phyloP scores from a whole-genome alignment of 2,113 vertebrate species.

The Catagonus wagneri region DNA sequence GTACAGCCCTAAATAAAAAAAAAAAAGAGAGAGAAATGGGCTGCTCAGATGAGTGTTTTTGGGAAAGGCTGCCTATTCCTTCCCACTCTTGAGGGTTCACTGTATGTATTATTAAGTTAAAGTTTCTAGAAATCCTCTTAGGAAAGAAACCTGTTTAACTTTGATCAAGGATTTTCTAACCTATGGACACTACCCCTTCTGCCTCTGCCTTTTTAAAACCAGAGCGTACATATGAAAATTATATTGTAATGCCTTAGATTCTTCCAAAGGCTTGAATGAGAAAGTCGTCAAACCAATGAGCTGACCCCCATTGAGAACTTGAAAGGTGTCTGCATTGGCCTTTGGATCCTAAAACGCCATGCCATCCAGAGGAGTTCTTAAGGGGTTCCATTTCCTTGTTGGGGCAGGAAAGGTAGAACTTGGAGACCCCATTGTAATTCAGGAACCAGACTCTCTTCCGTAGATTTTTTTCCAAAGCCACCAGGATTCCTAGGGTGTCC shows the following conservation, averaged over 20 bases:
- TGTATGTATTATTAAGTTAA: neutral
- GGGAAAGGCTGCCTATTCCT: slow-evolving; percentile 1
- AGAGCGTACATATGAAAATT: neutral
- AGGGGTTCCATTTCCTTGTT: neutral
- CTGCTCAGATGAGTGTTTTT: neutral
- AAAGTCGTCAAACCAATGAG: neutral
- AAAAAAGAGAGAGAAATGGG: no score
- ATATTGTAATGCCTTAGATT: neutral
- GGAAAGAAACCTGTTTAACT: slow-evolving; percentile 42
- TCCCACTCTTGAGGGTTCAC: neutral
- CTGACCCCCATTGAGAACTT: neutral
- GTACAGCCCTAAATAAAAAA: no score
- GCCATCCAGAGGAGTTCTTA: neutral
- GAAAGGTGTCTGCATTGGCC: neutral
- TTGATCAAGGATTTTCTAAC: slow-evolving; percentile 5
- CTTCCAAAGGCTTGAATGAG: slow-evolving; percentile 1
- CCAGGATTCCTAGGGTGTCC: neutral
- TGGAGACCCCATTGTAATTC: neutral
- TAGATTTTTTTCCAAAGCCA: neutral
- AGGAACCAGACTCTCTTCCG: neutral
- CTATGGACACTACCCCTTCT: neutral
- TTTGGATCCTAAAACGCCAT: slow-evolving; percentile 23
- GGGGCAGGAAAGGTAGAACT: neutral
- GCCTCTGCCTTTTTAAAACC: neutral
- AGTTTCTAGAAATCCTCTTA: neutral